phyloP scores from a whole-genome alignment of 2,888 invertebrate species.

The Drosophila setosimentum region DNA sequence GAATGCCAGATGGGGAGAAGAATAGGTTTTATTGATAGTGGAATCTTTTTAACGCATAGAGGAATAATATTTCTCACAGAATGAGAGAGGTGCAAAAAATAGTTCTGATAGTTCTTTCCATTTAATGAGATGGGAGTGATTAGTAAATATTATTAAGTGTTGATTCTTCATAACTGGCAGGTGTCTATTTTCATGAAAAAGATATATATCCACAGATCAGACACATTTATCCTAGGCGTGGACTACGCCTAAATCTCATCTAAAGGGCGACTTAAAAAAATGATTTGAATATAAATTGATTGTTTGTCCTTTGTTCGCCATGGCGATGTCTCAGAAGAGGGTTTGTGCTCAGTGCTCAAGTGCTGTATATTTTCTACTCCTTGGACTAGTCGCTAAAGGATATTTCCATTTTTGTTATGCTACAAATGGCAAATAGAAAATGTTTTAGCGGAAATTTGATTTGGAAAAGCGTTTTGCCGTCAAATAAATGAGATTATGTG shows the following conservation, averaged over 20 bases:
- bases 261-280: not conserved
- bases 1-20: not conserved
- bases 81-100: not conserved
- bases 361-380: constrained; percentile 9
- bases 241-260: not conserved
- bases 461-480: constrained; percentile 83
- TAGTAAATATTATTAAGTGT: too few species aligned
- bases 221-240: not conserved
- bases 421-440: constrained; percentile 74
- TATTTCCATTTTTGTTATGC: constrained; percentile 52
- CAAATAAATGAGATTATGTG: constrained; percentile 83
- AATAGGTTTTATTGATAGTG: not conserved
- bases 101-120: too few species aligned
- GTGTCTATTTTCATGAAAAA: not conserved
- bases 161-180: not conserved
- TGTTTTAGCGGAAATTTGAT: constrained; percentile 83
- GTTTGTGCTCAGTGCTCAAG: not conserved
- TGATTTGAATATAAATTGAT: constrained; percentile 25
- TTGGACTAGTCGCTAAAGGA: constrained; percentile 12
- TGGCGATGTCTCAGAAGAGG: constrained; percentile 15
- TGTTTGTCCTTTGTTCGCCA: constrained; percentile 9
- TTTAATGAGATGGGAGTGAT: too few species aligned
- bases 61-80: too few species aligned
- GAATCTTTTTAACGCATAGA: not conserved
- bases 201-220: not conserved